Base-by-base conservation (phyloP, 2,113 vertebrate genomes). In the Boulengeromyrus knoepffleri region DNA sequence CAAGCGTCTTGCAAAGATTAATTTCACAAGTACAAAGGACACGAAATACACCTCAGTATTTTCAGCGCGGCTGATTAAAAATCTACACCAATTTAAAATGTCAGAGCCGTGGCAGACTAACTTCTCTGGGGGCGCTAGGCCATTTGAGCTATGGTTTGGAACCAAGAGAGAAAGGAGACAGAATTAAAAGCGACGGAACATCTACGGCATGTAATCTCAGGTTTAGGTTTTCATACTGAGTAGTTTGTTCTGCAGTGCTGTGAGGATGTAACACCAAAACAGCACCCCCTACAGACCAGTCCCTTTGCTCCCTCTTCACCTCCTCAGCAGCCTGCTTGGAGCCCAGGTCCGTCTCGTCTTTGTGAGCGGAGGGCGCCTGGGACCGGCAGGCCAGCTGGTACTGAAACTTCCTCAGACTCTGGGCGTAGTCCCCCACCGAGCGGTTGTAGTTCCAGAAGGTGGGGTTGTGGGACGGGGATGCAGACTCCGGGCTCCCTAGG, bases 251-350 rank as follows among this genome's bases (percentile, higher is more conserved):
- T 27, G n/a, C 62, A 27, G 3, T 19, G 21, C 19, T 9, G 56
- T 8, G 56, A 70, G 10, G 8, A 31, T 70, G 24, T 31, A 17
- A 36, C 27, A 42, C 12, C 9, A 46, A 9, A 66, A 45, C 42
- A 88, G 31, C 36, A 0, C 8, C 17, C 87, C 31, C 50, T 39
- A 19, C 21, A 62, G 36, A 2, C 42, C 56, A 13, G n/a, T n/a
- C 42, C 8, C 84, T 15, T 24, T 46, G 36, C 83, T 21, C 42
- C 53, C 80, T 83, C 36, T 91, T 87, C 92, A 98, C 99, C 96
- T 99, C 99, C 91, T 99, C 98, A 6, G 98, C 98, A 83, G 98
- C 98, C 89, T 99, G 98, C 93, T 98, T 99, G 24, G 98, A 99
- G 66, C 97, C 97, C 90, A 98, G 95, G 90, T 99, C 98, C 0